Evolutionary conservation across 2,113 vertebrate genomes (phyloP), one percentile per base, ranked within the genome.

Genomic region (Caranx ignobilis): DNA sequence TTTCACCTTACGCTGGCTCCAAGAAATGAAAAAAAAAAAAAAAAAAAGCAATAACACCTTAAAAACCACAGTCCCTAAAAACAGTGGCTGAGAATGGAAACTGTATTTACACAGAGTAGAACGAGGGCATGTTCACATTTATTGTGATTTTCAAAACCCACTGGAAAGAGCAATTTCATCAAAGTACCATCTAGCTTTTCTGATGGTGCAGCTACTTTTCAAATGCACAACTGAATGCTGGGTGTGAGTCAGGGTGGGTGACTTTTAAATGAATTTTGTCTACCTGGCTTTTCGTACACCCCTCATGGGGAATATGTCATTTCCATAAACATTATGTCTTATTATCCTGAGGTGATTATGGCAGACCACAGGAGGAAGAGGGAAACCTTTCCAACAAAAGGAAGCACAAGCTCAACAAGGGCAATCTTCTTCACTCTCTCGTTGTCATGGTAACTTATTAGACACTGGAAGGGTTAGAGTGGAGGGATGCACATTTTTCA

Each of bases 391-490:
- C 63, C 15, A 70, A 74, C 81, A 59, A 73, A 82, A 71, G 43
- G 61, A 70, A 84, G 77, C 78, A 88, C 57, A 6, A 66, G 60
- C 72, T 83, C 62, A 87, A 78, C 62, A 50, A 90, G 86, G 87
- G 90, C 61, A 87, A 85, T 86, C 84, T 86, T 86, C 77, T 87
- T 72, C 77, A 77, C 82, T 85, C 74, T 71, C 59, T 35, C 86
- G 94, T 95, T 92, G 91, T 88, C 92, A 94, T 95, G 90, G 94
- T 83, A 92, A 94, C 91, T 81, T 83, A 82, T 90, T 86, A 87
- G 82, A 85, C 84, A 89, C 81, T 55, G 70, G 70, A 75, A 80
- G 41, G 76, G 82, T 75, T 85, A 72, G 75, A 73, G 57, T 43
- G 61, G 65, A 75, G 45, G 81, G 54, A 88, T 69, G 75, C 69